phyloP scores from a whole-genome alignment of 2,797 vertebrate genomes.

The Molossus alvarezi region DNA sequence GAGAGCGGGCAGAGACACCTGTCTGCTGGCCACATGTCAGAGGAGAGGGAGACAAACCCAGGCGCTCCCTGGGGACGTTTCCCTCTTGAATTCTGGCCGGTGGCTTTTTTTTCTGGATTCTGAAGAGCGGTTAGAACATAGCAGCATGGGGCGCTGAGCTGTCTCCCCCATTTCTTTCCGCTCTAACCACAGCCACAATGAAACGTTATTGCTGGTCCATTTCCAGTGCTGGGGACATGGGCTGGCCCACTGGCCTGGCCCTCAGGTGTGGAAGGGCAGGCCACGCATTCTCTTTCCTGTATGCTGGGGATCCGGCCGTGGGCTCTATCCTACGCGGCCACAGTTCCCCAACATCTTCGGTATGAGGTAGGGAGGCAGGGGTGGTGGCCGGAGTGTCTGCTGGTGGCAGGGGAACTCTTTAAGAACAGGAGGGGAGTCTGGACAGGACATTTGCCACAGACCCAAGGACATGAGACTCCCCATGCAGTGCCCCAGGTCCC shows the following conservation, averaged over 20 bases:
- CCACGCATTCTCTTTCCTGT: background rate
- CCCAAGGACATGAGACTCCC: background rate
- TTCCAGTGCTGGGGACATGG: background rate
- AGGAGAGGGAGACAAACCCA: background rate
- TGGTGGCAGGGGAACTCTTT: background rate
- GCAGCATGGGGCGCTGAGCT: background rate
- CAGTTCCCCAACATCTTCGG: background rate
- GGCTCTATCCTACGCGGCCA: background rate
- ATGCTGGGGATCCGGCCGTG: background rate
- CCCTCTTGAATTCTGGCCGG: background rate
- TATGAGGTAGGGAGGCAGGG: accelerated
- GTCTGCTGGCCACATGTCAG: background rate
- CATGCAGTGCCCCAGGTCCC: background rate
- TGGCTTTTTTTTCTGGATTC: background rate
- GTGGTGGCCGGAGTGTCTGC: background rate
- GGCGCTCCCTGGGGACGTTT: background rate
- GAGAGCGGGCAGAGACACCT: background rate
- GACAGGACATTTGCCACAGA: background rate
- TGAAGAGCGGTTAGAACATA: background rate
- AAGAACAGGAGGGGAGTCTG: background rate
- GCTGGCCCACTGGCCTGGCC: background rate
- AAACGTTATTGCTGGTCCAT: background rate
- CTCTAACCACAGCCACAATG: background rate
- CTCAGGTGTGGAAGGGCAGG: background rate
- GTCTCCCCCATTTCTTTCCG: background rate